Base-by-base conservation (phyloP, 2,888 invertebrate species). In the Phalera bucephala region DNA sequence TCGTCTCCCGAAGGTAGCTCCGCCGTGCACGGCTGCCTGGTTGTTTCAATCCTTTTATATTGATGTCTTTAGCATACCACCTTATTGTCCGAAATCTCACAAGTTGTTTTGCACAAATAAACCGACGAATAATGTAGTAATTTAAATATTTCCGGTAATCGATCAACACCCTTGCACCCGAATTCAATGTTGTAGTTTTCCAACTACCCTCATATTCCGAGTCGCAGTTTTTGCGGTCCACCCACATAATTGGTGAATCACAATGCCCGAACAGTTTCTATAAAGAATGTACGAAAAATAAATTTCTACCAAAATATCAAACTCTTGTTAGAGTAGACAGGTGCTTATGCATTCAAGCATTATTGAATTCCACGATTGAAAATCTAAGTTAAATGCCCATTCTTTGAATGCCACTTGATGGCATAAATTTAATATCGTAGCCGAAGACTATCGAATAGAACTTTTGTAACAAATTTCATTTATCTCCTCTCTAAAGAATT, bases 401-500 rank as follows among this genome's bases (percentile, higher is more conserved):
- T 79, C 74, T 72, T 72, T 71, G 75, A 79, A 86, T 80, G 71
- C 81, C 80, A 78, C 74, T 84, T 75, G 80, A 79, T 80, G 77
- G 82, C 80, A 82, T 83, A 84, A 86, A 86, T 86, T 86, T 85
- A 86, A 86, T 86, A 85, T 82, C 83, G 78, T 73, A 72, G 76
- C 80, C 78, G 72, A 72, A 73, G 73, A 73, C 73, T 69, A 71
- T 78, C 73, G 73, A 71, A 69, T 69, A 64, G 68, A 83, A 85
- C 81, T 85, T 86, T 83, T 80, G 85, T 85, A 83, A 85, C 86
- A 86, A 86, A 85, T 86, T 85, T 83, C 77, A 86, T 85, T 84
- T 86, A 83, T 85, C 81, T 83, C 68, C 67, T 70, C 72, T 59
- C 58, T 48, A 52, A 72, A 78, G 82, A 83, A 83, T 85, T 85